These are phyloP conservation scores for Regulus satrapa DNA, from an alignment of 2,113 vertebrate genomes.

Conservation along the genomic window DNA sequence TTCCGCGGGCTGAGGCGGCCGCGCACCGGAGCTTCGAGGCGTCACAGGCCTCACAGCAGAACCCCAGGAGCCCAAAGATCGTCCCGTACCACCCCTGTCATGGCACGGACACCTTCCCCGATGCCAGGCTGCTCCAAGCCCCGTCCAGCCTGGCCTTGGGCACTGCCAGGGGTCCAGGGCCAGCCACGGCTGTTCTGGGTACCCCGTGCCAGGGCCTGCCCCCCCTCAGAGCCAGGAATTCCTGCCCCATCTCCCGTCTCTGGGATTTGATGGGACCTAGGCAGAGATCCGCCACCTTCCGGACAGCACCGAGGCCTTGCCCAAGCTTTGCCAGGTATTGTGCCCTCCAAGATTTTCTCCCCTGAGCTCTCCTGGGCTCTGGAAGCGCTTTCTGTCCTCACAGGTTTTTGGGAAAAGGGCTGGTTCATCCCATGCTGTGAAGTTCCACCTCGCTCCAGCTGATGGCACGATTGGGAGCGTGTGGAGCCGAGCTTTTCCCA, in stretches of 20 bases:
- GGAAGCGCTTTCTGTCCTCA: neutral
- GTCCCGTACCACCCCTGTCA: rapidly evolving
- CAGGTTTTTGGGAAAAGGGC: neutral
- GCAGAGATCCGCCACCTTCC: neutral
- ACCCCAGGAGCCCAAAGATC: no score
- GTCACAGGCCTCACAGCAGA: no score
- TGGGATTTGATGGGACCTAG: neutral
- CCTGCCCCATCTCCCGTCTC: no score
- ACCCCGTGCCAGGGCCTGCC: rapidly evolving
- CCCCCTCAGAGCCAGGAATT: rapidly evolving
- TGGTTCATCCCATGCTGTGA: rapidly evolving
- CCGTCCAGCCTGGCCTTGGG: rapidly evolving
- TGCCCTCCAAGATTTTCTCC: neutral
- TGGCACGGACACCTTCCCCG: neutral
- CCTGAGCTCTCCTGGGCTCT: rapidly evolving
- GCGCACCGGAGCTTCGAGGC: no score
- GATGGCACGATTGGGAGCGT: neutral
- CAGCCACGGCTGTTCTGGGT: neutral
- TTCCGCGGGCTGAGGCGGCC: neutral
- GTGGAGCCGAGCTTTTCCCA: neutral
- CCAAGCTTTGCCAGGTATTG: neutral
- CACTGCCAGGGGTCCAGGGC: neutral
- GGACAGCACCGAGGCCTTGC: rapidly evolving
- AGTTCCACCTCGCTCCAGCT: neutral
- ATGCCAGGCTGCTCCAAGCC: neutral